These are phyloP conservation scores for Ormyrus rosae DNA, from an alignment of 2,888 invertebrate species.

Conservation along the genomic window DNA sequence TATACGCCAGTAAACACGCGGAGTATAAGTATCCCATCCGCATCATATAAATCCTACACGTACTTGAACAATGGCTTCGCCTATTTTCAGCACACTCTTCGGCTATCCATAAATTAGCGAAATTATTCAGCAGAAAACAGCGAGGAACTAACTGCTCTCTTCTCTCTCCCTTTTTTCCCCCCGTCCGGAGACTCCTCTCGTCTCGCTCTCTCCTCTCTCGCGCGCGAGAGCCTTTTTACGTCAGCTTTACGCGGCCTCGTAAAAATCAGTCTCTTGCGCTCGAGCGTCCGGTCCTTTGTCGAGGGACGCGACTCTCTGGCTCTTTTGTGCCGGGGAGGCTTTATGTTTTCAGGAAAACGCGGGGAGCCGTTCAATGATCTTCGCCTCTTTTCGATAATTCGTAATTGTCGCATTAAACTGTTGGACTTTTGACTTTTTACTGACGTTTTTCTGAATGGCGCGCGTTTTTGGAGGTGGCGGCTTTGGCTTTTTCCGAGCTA, in stretches of 20 bases:
- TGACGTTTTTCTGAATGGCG: too few relatives aligned
- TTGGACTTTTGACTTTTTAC: too few relatives aligned
- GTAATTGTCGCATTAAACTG: too few relatives aligned
- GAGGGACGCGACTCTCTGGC: not conserved
- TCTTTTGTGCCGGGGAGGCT: slow-evolving; percentile 15
- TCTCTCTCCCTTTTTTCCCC: not conserved
- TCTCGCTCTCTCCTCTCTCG: not conserved
- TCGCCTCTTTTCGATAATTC: too few relatives aligned
- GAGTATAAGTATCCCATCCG: not conserved
- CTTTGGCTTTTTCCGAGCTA: too few relatives aligned
- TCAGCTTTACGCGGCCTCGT: slow-evolving; percentile 27
- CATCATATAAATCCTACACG: not conserved
- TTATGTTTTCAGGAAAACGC: slow-evolving; percentile 34
- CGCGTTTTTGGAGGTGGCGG: too few relatives aligned
- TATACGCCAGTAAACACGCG: too few relatives aligned
- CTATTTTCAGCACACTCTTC: slow-evolving; percentile 15
- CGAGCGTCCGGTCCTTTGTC: slow-evolving; percentile 42
- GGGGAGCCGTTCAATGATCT: too few relatives aligned
- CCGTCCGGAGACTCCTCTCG: not conserved
- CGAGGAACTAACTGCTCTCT: slow-evolving; percentile 30
- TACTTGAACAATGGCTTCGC: slow-evolving; percentile 19
- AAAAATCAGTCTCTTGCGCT: slow-evolving; percentile 35
- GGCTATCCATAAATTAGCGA: slow-evolving; percentile 45
- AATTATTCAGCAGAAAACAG: slow-evolving; percentile 40
- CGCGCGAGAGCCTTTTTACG: slow-evolving; percentile 19